phyloP scores from a whole-genome alignment of 2,113 vertebrate species.

The Limnothrissa miodon region DNA sequence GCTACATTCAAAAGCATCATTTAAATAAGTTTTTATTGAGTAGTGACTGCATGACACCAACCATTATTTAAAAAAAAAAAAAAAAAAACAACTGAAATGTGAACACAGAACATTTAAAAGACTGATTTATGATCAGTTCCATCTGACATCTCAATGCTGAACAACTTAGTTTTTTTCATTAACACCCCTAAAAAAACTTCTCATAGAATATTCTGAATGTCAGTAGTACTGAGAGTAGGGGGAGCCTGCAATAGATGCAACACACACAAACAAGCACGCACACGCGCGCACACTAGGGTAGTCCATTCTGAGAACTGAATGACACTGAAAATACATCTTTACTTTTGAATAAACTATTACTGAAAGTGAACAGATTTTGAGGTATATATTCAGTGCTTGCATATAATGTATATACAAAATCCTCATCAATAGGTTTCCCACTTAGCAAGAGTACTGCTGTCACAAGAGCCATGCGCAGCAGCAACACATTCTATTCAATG shows the following conservation, averaged over 20 bases:
- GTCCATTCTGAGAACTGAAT: neutral
- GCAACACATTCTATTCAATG: neutral
- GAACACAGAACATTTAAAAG: neutral
- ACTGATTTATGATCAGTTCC: neutral
- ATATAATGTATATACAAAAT: constrained; percentile 50
- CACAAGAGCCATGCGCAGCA: neutral
- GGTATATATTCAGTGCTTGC: constrained; percentile 67
- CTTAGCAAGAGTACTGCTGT: neutral
- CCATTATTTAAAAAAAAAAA: neutral
- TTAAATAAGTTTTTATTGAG: neutral
- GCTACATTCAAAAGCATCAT: neutral
- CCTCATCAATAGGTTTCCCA: neutral
- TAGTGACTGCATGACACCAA: constrained; percentile 12
- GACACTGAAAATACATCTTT: neutral
- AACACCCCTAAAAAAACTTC: neutral
- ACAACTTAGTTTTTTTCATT: neutral
- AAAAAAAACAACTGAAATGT: neutral
- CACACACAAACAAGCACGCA: neutral
- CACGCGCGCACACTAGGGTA: neutral
- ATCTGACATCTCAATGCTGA: neutral
- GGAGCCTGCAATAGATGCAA: constrained; percentile 30
- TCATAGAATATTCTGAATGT: constrained; percentile 32
- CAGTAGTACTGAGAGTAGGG: constrained; percentile 17
- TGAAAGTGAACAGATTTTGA: constrained; percentile 40
- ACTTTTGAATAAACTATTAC: neutral